These are phyloP conservation scores for Stegana nigrithorax DNA, from an alignment of 2,888 invertebrate genomes.

Conservation along the genomic window DNA sequence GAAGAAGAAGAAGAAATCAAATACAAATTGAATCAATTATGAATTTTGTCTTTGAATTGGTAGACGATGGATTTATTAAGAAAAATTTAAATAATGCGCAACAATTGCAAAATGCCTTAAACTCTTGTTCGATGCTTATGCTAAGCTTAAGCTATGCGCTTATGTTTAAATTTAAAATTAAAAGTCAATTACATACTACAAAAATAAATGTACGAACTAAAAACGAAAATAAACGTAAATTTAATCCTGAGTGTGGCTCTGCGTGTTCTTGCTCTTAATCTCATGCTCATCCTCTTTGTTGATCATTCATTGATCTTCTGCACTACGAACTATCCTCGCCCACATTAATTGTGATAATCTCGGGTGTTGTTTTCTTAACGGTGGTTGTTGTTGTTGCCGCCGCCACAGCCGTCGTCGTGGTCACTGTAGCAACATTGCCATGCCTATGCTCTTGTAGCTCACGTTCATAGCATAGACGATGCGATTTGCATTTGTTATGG, in stretches of 20 bases:
- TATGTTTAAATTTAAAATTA: neutral
- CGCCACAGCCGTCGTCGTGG: neutral
- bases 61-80: neutral
- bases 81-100: neutral
- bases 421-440: constrained; percentile 16
- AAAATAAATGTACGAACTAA: neutral
- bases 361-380: constrained; percentile 37
- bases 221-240: neutral
- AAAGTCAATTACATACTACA: neutral
- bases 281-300: constrained; percentile 22
- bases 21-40: constrained; percentile 15
- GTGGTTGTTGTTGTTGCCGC: neutral
- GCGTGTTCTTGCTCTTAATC: constrained; percentile 11
- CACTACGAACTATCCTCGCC: constrained; percentile 49
- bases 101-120: constrained; percentile 50
- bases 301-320: constrained; percentile 5
- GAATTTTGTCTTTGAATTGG: constrained; percentile 1
- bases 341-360: constrained; percentile 62
- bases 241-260: constrained; percentile 45
- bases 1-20: neutral
- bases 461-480: constrained; percentile 74
- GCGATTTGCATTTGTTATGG: constrained; percentile 83
- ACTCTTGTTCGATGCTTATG: neutral
- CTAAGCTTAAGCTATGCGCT: neutral
- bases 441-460: constrained; percentile 61